Evolutionary conservation across 2,888 invertebrate genomes (phyloP), one percentile per base, ranked within the genome.

Genomic region (Xestia c-nigrum): DNA sequence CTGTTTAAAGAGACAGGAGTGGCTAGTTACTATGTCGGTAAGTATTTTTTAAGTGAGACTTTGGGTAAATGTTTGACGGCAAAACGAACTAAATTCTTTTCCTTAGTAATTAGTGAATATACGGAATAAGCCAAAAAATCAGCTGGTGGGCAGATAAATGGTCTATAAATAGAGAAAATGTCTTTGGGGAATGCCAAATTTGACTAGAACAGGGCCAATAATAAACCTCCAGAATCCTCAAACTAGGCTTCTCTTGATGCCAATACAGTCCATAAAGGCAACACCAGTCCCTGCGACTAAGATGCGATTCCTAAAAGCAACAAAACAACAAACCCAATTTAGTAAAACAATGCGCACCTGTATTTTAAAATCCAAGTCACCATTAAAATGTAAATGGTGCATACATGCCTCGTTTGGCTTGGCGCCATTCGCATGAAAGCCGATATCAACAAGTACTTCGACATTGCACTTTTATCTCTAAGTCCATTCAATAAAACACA

Each of bases 381-480:
- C 71, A 57, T 74, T 82, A 82, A 79, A 80, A 87, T 83, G 77
- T 82, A 74, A 78, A 87, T 76, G 75, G 69, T 72, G 64, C 68
- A 66, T 46, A 74, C 70, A 70, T 52, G 74, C 67, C 70, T 46
- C 76, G 78, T 81, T 76, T 76, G 87, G 74, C 68, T 5, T 73
- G 87, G 83, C 87, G 87, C 85, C 87, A 74, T 75, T 74, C 73
- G 46, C 59, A 2, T 52, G 81, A 59, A 83, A 76, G 72, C 67
- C 43, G 47, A 65, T 72, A 80, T 80, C 68, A 83, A 80, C 86
- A 72, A 85, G 75, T 80, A 84, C 72, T 57, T 50, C 31, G 52
- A 43, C 65, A 81, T 31, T 61, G 75, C 81, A 85, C 7, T 85
- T 81, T 81, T 69, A 81, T 81, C 85, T 75, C 14, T 82, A 70